A percentile compares a stretch with the other conserved stretches of the same genome.
These are phyloP conservation scores for Pardalotus punctatus DNA, from an alignment of 2,113 vertebrate species.

Conservation along the genomic window DNA sequence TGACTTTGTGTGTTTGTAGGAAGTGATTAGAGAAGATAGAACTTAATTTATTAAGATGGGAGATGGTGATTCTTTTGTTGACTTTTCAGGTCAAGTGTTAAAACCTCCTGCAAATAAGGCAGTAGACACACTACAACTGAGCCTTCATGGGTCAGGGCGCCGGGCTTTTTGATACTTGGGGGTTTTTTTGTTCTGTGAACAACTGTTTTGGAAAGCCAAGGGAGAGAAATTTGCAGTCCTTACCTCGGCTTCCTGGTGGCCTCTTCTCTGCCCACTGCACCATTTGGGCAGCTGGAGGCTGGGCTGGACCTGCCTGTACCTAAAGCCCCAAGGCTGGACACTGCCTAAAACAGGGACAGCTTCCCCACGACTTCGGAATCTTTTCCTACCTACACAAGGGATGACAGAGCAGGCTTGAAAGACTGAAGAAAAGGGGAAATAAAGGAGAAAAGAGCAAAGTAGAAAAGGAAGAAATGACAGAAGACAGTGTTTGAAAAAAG, in stretches of 20 bases:
- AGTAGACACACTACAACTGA: background rate
- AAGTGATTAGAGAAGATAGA: constrained; percentile 70
- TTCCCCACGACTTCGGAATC: background rate
- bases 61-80: constrained; percentile 62
- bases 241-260: background rate
- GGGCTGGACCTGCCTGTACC: background rate
- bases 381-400: background rate
- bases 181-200: background rate
- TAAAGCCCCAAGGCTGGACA: rapidly evolving
- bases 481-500: background rate
- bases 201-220: background rate
- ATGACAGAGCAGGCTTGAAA: background rate
- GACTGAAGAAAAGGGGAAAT: background rate
- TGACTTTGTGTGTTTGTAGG: constrained; percentile 66
- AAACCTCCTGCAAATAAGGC: constrained; percentile 65
- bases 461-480: background rate
- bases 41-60: constrained; percentile 69
- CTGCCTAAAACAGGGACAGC: background rate
- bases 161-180: background rate
- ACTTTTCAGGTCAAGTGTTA: constrained; percentile 72
- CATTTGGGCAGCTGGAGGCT: background rate
- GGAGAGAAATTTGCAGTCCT: background rate
- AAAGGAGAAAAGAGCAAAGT: rapidly evolving
- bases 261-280: background rate
- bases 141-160: background rate